These are phyloP conservation scores for Apotomis turbidana DNA, from an alignment of 2,888 invertebrate species.

Conservation along the genomic window DNA sequence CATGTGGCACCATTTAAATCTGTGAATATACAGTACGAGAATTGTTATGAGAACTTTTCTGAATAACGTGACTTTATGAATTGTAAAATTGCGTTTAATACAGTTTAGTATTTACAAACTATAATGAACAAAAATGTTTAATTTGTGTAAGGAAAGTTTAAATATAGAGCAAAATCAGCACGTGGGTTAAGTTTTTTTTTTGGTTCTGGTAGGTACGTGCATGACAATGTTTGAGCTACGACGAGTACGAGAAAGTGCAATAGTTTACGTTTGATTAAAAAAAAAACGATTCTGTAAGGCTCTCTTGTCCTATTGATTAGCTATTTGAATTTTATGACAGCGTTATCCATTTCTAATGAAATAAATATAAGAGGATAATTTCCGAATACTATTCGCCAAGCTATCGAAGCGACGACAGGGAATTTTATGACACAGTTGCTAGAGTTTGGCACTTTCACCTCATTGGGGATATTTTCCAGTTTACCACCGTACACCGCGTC, in stretches of 20 bases:
- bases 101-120: neutral
- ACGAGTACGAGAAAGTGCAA: too few relatives aligned
- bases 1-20: neutral
- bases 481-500: conserved; percentile 50
- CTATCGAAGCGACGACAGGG: conserved; percentile 47
- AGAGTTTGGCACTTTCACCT: conserved; percentile 52
- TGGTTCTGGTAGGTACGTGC: too few relatives aligned
- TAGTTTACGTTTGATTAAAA: too few relatives aligned
- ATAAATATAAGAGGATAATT: neutral
- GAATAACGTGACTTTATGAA: neutral
- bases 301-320: too few relatives aligned
- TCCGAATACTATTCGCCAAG: conserved; percentile 46
- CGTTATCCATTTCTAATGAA: too few relatives aligned
- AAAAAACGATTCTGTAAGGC: too few relatives aligned
- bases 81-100: neutral
- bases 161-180: too few relatives aligned
- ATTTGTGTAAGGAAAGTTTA: neutral
- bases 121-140: neutral
- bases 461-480: conserved; percentile 47
- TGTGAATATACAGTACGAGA: neutral
- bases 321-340: too few relatives aligned
- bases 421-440: conserved; percentile 56
- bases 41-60: neutral
- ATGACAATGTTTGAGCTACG: too few relatives aligned
- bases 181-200: too few relatives aligned